Percentiles rank a stretch among this genome's conserved stretches.
Conservation (phyloP, 2,888 invertebrate genomes). For the Lasioglossum morio region DNA sequence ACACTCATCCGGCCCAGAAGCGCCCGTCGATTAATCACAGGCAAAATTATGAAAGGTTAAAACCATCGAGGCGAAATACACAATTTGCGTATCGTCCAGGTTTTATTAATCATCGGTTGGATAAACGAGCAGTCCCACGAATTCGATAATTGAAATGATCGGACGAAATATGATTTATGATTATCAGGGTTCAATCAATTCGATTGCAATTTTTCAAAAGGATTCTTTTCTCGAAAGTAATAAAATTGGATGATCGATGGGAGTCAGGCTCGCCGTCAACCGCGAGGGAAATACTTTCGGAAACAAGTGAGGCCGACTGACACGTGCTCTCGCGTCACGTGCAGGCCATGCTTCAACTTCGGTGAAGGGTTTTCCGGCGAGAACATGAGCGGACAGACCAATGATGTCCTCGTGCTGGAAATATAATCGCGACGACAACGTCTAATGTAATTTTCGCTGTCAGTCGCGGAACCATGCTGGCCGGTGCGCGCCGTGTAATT, state of each 20-base stretch:
- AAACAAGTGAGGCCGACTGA: constrained; percentile 8
- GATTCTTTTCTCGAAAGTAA: background rate
- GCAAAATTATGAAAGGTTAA: background rate
- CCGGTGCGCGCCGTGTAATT: constrained; percentile 47
- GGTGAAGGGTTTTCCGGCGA: constrained; percentile 64
- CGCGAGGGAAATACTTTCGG: constrained; percentile 21
- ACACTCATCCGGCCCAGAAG: background rate
- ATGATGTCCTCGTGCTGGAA: constrained; percentile 41
- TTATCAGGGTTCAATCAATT: background rate
- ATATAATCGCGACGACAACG: constrained; percentile 34
- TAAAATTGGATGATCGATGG: background rate
- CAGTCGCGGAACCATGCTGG: constrained; percentile 24
- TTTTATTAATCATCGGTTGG: background rate
- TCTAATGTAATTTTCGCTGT: constrained; percentile 49
- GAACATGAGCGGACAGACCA: constrained; percentile 4
- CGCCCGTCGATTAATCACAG: background rate
- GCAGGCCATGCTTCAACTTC: constrained; percentile 36
- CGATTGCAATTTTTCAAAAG: background rate
- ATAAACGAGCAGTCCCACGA: background rate
- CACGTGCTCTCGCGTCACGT: constrained; percentile 55
- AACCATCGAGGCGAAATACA: background rate
- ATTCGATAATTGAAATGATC: background rate
- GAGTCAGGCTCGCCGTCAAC: background rate
- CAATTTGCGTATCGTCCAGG: background rate
- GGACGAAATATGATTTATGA: background rate